phyloP scores from a whole-genome alignment of 2,113 vertebrate genomes.

The Salvelinus namaycush region DNA sequence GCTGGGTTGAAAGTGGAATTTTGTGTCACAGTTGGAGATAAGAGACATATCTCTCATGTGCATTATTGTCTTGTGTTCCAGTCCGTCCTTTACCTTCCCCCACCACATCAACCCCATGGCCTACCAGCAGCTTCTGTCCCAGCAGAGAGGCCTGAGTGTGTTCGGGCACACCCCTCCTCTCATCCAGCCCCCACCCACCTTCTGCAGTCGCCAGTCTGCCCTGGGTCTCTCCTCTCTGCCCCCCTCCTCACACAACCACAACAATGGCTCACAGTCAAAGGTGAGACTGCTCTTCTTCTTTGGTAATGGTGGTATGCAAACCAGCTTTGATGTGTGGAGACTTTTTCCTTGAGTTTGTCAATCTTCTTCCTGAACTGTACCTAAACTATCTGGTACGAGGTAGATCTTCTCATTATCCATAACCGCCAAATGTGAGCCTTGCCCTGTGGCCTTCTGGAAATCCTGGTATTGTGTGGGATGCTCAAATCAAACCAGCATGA shows the following conservation, averaged over 20 bases:
- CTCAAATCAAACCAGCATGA: not conserved
- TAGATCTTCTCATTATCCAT: no score
- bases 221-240: slow-evolving; percentile 77
- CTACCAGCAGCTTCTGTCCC: slow-evolving; percentile 90
- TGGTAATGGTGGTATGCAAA: no score
- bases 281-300: slow-evolving; percentile 29
- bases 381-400: no score
- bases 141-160: slow-evolving; percentile 83
- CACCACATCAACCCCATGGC: slow-evolving; percentile 86
- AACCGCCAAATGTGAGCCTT: slow-evolving; percentile 49
- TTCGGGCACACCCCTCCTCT: slow-evolving; percentile 92
- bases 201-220: slow-evolving; percentile 78
- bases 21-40: not conserved
- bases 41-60: not conserved
- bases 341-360: no score
- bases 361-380: no score
- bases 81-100: slow-evolving; percentile 90
- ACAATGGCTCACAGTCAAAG: slow-evolving; percentile 57
- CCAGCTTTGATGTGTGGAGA: no score
- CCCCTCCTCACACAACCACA: slow-evolving; percentile 60
- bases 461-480: slow-evolving; percentile 2
- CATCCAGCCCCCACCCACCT: slow-evolving; percentile 86
- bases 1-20: no score
- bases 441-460: not conserved
- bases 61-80: slow-evolving; percentile 46